These are phyloP conservation scores for fruit fly (Drosophila melanogaster) DNA, from an alignment of 1,140 invertebrate species.

Conservation along the genomic window DNA sequence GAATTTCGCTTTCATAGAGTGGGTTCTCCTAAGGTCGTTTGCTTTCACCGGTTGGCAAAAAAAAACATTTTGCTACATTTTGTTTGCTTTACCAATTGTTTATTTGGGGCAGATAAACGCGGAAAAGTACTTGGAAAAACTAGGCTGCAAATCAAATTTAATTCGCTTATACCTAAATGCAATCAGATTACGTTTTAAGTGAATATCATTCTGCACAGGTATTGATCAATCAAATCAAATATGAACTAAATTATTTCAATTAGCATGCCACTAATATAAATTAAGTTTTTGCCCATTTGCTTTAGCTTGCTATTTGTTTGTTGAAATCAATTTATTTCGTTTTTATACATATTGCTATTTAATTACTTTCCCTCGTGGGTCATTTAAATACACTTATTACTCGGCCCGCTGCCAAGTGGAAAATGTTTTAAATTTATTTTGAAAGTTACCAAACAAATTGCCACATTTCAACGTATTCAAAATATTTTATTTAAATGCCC, in stretches of 20 bases:
- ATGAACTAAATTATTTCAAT: slow-evolving; percentile 43
- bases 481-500: slow-evolving; percentile 12
- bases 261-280: slow-evolving; percentile 61
- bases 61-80: slow-evolving; percentile 24
- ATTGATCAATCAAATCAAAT: slow-evolving; percentile 47
- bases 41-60: slow-evolving; percentile 35
- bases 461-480: not conserved
- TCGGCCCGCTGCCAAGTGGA: slow-evolving; percentile 63
- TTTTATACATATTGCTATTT: slow-evolving; percentile 30
- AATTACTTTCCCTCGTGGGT: slow-evolving; percentile 29
- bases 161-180: slow-evolving; percentile 19
- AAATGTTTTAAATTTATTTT: slow-evolving; percentile 54
- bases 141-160: slow-evolving; percentile 13
- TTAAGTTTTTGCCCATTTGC: slow-evolving; percentile 31
- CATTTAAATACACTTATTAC: slow-evolving; percentile 49
- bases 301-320: slow-evolving; percentile 24
- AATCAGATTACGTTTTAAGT: slow-evolving; percentile 13
- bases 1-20: slow-evolving; percentile 46
- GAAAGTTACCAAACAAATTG: slow-evolving; percentile 12
- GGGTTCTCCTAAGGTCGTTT: slow-evolving; percentile 43
- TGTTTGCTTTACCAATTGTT: slow-evolving; percentile 20
- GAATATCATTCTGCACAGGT: slow-evolving; percentile 12
- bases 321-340: slow-evolving; percentile 8
- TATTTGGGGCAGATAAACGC: slow-evolving; percentile 41
- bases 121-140: slow-evolving; percentile 40